Evolutionary conservation across 2,797 vertebrate species (phyloP).

Genomic region (Otolemur crassicaudatus): DNA sequence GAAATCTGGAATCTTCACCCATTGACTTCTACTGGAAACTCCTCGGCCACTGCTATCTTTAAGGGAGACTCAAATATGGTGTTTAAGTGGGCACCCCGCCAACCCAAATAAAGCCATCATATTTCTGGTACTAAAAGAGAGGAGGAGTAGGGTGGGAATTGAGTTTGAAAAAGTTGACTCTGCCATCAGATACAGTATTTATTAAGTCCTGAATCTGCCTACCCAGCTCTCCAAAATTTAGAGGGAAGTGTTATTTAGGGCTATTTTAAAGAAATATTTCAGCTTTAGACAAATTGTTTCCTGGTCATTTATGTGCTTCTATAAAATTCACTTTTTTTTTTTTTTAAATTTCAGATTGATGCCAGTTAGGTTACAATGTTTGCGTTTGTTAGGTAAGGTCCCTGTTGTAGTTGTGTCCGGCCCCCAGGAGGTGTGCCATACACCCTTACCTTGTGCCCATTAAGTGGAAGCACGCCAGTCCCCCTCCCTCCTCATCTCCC

Average conservation of each 20-base stretch:
- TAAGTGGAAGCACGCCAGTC: no score
- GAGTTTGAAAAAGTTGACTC: conserved; percentile 41
- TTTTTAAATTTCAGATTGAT: no score
- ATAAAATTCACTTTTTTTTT: neutral
- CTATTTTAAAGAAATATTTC: conserved; percentile 48
- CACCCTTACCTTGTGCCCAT: no score
- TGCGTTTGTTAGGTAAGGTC: no score
- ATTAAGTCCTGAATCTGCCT: conserved; percentile 48
- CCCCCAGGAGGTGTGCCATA: no score
- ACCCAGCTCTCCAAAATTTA: conserved; percentile 29
- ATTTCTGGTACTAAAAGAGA: neutral
- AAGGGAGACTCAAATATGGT: conserved; percentile 16
- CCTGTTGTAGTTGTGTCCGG: no score
- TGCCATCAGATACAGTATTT: conserved; percentile 34
- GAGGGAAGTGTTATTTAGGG: neutral
- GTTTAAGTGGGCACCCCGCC: conserved; percentile 32
- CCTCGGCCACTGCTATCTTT: neutral
- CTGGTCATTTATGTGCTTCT: neutral
- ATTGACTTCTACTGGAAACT: conserved; percentile 26
- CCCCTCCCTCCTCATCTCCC: no score
- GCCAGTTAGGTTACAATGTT: no score
- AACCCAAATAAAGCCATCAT: conserved; percentile 13
- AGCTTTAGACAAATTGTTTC: neutral
- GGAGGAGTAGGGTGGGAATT: neutral
- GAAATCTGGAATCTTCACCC: neutral